Evolutionary conservation across 2,888 invertebrate species (phyloP).

Genomic region (Tortrix viridana): DNA sequence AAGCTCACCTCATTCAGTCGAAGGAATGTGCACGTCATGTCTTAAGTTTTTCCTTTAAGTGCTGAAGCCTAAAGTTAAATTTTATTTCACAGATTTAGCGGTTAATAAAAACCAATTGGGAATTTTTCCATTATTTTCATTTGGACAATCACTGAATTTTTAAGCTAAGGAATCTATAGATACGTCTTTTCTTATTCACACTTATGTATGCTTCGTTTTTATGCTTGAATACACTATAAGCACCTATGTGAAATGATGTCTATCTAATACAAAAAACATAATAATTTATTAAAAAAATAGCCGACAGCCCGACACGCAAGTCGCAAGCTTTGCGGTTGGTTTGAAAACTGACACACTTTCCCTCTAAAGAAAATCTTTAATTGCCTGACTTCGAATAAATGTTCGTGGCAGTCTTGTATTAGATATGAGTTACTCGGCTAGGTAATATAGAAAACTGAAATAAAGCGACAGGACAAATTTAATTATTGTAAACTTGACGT

Average conservation of each 20-base stretch:
- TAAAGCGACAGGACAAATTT: too few species aligned
- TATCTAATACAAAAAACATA: too few species aligned
- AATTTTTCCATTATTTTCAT: slow-evolving; percentile 3
- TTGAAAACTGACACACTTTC: slow-evolving; percentile 14
- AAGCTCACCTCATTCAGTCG: slow-evolving; percentile 6
- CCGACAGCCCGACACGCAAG: too few species aligned
- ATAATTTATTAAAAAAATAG: too few species aligned
- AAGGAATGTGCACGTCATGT: slow-evolving; percentile 31
- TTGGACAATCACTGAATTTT: not conserved
- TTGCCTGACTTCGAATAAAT: not conserved
- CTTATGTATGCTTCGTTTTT: too few species aligned
- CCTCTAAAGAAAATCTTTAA: slow-evolving; percentile 8
- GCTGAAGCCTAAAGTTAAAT: slow-evolving; percentile 29
- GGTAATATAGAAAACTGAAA: not conserved
- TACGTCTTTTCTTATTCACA: too few species aligned
- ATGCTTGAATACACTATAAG: too few species aligned
- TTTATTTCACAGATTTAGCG: slow-evolving; percentile 26
- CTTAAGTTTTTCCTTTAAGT: slow-evolving; percentile 20
- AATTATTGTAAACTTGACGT: too few species aligned
- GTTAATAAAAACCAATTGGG: slow-evolving; percentile 3
- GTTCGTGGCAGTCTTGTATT: not conserved
- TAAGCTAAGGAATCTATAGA: too few species aligned
- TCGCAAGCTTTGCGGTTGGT: too few species aligned
- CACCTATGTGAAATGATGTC: too few species aligned
- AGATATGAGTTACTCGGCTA: not conserved